Evolutionary conservation across 2,797 vertebrate species (phyloP).

Genomic region (Menidia menidia): DNA sequence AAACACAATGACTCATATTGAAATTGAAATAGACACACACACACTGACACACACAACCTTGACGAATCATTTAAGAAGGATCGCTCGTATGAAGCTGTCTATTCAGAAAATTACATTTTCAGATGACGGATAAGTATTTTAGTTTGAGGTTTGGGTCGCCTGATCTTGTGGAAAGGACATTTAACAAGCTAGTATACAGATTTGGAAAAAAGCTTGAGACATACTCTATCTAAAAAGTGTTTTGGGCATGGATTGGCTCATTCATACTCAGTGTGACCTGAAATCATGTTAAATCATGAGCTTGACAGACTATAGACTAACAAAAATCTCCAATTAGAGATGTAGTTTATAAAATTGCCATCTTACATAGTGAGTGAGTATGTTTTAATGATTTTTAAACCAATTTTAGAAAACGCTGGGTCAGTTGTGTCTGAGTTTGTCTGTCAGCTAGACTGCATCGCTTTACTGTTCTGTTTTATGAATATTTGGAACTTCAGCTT

Average conservation of each 20-base stretch:
- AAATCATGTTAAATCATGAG: too few relatives aligned
- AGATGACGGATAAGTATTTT: slow-evolving; percentile 61
- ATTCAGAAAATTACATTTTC: slow-evolving; percentile 57
- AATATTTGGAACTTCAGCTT: too few relatives aligned
- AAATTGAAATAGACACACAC: slow-evolving; percentile 10
- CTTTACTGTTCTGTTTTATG: too few relatives aligned
- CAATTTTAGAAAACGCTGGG: background rate
- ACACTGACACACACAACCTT: background rate
- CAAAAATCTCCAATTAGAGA: background rate
- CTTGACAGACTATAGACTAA: background rate
- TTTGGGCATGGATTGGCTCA: too few relatives aligned
- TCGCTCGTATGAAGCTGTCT: slow-evolving; percentile 45
- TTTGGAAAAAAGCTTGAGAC: slow-evolving; percentile 29
- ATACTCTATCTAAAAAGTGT: slow-evolving; percentile 5
- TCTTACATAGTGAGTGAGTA: background rate
- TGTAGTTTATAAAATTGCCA: background rate
- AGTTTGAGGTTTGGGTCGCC: slow-evolving; percentile 25
- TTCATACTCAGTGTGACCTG: too few relatives aligned
- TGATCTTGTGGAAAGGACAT: slow-evolving; percentile 61
- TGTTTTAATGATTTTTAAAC: too few relatives aligned
- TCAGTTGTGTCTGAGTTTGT: too few relatives aligned
- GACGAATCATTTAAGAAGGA: slow-evolving; percentile 31
- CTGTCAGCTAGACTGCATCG: too few relatives aligned
- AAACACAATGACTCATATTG: slow-evolving; percentile 10
- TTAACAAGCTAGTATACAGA: slow-evolving; percentile 44